Percentiles rank a stretch among this genome's conserved stretches.
Evolutionary conservation across 2,888 invertebrate species (phyloP).

Genomic region (Baccha elongata): DNA sequence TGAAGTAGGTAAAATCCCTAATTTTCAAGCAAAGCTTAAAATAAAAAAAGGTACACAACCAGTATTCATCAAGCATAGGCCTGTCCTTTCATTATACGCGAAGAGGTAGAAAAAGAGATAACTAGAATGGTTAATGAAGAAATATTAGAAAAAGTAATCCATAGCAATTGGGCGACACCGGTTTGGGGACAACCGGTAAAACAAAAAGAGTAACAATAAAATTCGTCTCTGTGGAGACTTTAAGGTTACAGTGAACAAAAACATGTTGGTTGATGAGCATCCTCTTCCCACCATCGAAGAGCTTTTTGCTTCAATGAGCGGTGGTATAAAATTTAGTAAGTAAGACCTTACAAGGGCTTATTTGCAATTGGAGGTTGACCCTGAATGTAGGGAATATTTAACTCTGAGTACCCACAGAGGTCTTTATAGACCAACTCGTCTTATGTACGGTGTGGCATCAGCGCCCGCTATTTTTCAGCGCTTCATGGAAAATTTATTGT

Average conservation of each 20-base stretch:
- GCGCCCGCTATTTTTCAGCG: slow-evolving; percentile 77
- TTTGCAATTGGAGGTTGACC: slow-evolving; percentile 77
- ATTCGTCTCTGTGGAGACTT: slow-evolving; percentile 8
- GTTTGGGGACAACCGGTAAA: slow-evolving; percentile 25
- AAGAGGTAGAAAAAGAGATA: background rate
- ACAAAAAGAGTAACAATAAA: slow-evolving; percentile 1
- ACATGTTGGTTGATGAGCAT: background rate
- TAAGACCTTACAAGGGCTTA: slow-evolving; percentile 77
- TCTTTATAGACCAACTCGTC: slow-evolving; percentile 74
- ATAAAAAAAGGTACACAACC: background rate
- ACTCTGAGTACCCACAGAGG: slow-evolving; percentile 78
- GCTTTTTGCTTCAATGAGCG: slow-evolving; percentile 70
- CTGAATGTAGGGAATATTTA: slow-evolving; percentile 74
- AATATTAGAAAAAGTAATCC: background rate
- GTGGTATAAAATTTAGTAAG: slow-evolving; percentile 73
- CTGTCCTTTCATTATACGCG: background rate
- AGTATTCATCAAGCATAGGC: background rate
- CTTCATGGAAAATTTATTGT: slow-evolving; percentile 75
- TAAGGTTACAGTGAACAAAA: slow-evolving; percentile 1
- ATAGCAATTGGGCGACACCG: slow-evolving; percentile 17
- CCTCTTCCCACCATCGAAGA: slow-evolving; percentile 43
- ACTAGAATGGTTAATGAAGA: background rate
- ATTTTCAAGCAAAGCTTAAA: background rate
- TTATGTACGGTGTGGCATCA: slow-evolving; percentile 77
- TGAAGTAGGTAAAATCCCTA: background rate